Evolutionary conservation across 92 coral and sea anemone genomes (phyloP).

Genomic region (Phymanthus crucifer): DNA sequence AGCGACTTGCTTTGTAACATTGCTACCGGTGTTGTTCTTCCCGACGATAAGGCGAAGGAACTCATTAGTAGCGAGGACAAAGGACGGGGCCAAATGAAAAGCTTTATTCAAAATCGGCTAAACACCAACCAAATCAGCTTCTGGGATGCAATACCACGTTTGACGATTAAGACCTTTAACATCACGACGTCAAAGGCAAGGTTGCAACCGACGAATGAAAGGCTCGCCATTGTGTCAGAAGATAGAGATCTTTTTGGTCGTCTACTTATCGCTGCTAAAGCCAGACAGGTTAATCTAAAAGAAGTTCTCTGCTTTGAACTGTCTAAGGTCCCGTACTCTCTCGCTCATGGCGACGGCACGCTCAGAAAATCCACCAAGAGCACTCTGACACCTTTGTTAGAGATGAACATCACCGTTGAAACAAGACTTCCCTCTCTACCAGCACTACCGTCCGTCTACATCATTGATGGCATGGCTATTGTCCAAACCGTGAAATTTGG

Average conservation of each 20-base stretch:
- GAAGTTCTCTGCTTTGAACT: conserved; percentile 32
- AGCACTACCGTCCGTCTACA: conserved; percentile 2
- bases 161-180: conserved; percentile 48
- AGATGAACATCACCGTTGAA: conserved; percentile 7
- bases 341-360: conserved; percentile 23
- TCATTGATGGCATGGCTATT: conserved; percentile 40
- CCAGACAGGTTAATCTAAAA: conserved; percentile 9
- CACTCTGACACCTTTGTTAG: conserved; percentile 23
- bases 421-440: conserved; percentile 30
- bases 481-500: conserved; percentile 25
- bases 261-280: conserved; percentile 14
- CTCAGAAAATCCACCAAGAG: conserved; percentile 29
- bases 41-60: conserved; percentile 33
- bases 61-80: conserved; percentile 35
- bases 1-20: conserved; percentile 25
- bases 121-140: conserved; percentile 36
- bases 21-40: conserved; percentile 55
- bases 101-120: conserved; percentile 43
- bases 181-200: conserved; percentile 33
- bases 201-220: conserved; percentile 8
- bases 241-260: conserved; percentile 18
- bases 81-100: conserved; percentile 33
- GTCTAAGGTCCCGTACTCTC: conserved; percentile 19
- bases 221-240: neutral
- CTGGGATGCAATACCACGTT: conserved; percentile 52